These are phyloP conservation scores for Eufriesea mexicana DNA, from an alignment of 1,140 invertebrate species.

Conservation along the genomic window DNA sequence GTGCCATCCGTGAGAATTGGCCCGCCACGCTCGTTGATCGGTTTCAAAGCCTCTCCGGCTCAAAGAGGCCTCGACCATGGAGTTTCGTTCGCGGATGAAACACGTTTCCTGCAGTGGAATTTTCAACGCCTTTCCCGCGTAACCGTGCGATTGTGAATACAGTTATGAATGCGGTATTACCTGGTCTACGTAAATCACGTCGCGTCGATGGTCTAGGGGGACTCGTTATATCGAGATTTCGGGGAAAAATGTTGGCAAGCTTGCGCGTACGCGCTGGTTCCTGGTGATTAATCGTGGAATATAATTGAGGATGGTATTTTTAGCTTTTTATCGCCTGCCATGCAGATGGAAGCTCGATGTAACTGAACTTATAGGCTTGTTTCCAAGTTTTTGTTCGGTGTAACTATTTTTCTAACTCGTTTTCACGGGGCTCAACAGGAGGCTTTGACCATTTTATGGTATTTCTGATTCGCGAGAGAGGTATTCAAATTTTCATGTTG, in stretches of 20 bases:
- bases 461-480: no score
- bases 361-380: no score
- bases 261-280: not conserved
- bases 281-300: not conserved
- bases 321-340: no score
- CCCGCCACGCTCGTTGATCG: not conserved
- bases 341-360: no score
- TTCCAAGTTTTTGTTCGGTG: no score
- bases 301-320: not conserved
- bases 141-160: constrained; percentile 14
- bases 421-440: no score
- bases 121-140: not conserved
- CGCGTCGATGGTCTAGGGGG: no score
- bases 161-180: constrained; percentile 12
- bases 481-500: no score
- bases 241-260: not conserved
- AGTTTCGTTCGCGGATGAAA: not conserved
- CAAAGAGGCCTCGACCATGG: not conserved
- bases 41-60: constrained; percentile 3
- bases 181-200: not conserved
- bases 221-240: not conserved
- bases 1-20: constrained; percentile 6
- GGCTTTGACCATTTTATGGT: no score
- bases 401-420: no score
- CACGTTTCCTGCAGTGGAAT: not conserved